These are phyloP conservation scores for Monoplex corrugatus DNA, from an alignment of 2,888 invertebrate genomes.

Conservation along the genomic window DNA sequence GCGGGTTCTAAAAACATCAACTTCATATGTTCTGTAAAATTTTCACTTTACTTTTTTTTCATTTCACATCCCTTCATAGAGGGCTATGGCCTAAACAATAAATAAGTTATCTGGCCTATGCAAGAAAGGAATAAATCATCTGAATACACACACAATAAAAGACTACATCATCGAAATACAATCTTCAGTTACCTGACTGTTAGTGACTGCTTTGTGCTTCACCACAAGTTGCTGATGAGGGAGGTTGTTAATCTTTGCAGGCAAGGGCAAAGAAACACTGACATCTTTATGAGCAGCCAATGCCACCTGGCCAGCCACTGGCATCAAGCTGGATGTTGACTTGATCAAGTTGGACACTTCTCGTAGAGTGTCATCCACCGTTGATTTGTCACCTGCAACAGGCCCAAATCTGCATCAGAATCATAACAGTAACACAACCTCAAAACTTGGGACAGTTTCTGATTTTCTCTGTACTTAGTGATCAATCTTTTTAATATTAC, in stretches of 20 bases:
- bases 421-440: background rate
- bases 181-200: constrained; percentile 27
- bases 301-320: background rate
- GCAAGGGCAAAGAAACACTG: constrained; percentile 1
- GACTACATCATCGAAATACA: background rate
- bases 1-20: too few species aligned
- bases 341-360: constrained; percentile 37
- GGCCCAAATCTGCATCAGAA: background rate
- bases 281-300: constrained; percentile 21
- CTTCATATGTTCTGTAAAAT: too few species aligned
- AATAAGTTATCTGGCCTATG: too few species aligned
- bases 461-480: too few species aligned
- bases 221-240: background rate
- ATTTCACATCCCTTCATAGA: too few species aligned
- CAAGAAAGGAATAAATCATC: too few species aligned
- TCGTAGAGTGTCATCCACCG: background rate
- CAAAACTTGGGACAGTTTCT: background rate
- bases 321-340: constrained; percentile 21
- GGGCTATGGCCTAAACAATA: too few species aligned
- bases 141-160: too few species aligned
- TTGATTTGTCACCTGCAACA: constrained; percentile 22
- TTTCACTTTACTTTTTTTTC: too few species aligned
- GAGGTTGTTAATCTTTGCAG: background rate
- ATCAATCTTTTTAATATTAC: too few species aligned
- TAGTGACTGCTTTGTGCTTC: constrained; percentile 25